phyloP scores from a whole-genome alignment of 2,797 vertebrate species.

The Cyclopterus lumpus region DNA sequence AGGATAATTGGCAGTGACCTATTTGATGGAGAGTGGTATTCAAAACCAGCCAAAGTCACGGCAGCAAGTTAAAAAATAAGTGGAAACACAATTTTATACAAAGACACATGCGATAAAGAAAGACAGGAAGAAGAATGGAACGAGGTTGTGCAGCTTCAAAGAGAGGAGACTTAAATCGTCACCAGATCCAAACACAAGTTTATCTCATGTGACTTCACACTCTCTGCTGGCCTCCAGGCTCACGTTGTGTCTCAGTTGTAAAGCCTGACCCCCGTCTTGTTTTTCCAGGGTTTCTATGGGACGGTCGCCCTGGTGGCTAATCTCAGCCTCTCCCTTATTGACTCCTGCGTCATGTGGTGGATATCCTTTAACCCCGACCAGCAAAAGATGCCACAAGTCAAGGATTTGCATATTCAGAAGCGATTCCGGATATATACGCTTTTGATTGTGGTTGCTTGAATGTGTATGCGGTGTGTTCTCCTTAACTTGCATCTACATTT shows the following conservation, averaged over 20 bases:
- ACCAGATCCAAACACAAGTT: neutral
- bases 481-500: conserved; percentile 91
- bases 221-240: neutral
- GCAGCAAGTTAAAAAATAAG: conserved; percentile 21
- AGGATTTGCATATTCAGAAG: neutral
- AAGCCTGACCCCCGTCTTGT: conserved; percentile 9
- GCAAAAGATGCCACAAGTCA: neutral
- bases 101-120: conserved; percentile 3
- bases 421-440: neutral
- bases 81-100: neutral
- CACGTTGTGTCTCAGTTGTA: neutral
- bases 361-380: conserved; percentile 88
- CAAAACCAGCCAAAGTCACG: conserved; percentile 23
- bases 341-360: conserved; percentile 98
- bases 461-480: conserved; percentile 40
- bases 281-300: conserved; percentile 88
- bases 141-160: neutral
- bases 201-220: neutral
- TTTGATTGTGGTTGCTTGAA: neutral
- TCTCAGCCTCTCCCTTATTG: conserved; percentile 92
- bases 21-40: conserved; percentile 26
- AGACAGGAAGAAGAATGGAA: neutral
- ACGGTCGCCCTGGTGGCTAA: conserved; percentile 88
- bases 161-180: neutral
- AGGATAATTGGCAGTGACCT: conserved; percentile 36